A percentile compares a stretch with the other conserved stretches of the same genome.
Conservation (phyloP, 2,888 invertebrate genomes). For the Phortica okadai region DNA sequence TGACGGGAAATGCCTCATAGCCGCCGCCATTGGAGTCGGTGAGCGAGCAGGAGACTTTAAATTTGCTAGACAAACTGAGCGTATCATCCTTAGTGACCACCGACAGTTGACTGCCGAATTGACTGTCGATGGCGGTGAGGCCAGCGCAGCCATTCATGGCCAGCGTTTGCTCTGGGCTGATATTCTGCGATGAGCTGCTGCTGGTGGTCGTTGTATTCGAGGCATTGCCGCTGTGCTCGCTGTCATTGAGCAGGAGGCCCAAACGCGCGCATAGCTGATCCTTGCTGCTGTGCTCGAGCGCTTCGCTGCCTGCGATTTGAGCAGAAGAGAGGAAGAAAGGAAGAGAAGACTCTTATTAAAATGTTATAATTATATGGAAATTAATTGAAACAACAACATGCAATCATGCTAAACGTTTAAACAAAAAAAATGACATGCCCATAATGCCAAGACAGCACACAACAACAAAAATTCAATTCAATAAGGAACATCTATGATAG, state of each 20-base stretch:
- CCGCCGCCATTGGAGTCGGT: conserved; percentile 50
- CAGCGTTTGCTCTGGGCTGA: conserved; percentile 73
- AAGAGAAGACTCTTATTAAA: not conserved
- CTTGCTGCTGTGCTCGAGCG: conserved; percentile 62
- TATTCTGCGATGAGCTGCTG: conserved; percentile 69
- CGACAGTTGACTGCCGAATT: conserved; percentile 71
- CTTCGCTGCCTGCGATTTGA: conserved; percentile 62
- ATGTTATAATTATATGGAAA: not conserved
- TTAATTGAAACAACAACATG: not conserved
- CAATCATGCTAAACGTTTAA: conserved; percentile 39
- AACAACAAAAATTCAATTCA: conserved; percentile 8
- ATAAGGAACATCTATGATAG: not conserved
- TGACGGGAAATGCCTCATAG: conserved; percentile 76
- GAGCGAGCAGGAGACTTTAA: conserved; percentile 65
- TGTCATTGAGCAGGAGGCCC: conserved; percentile 67
- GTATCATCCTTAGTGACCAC: conserved; percentile 72
- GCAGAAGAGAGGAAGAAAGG: not conserved
- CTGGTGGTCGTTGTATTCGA: conserved; percentile 53
- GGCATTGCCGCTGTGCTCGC: conserved; percentile 67
- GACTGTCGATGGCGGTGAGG: conserved; percentile 48
- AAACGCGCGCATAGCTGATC: conserved; percentile 73
- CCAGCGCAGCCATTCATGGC: conserved; percentile 54
- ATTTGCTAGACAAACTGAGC: conserved; percentile 70
- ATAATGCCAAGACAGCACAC: conserved; percentile 13
- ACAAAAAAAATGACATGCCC: conserved; percentile 5